Evolutionary conservation across 2,113 vertebrate genomes (phyloP).

Genomic region (Conger conger): DNA sequence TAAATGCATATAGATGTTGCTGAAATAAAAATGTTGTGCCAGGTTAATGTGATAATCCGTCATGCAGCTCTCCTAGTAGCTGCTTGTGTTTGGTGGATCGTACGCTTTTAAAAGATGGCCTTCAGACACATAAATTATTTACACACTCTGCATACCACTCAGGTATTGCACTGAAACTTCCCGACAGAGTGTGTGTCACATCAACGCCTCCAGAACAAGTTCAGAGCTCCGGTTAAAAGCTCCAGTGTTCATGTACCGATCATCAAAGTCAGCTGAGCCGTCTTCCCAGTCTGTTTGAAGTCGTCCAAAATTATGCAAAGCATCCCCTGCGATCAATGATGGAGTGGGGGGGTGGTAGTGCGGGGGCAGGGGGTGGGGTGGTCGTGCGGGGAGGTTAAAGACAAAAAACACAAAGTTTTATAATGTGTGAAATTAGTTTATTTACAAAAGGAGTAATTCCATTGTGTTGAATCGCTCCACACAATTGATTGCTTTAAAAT

Average conservation of each 20-base stretch:
- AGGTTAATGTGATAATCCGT: neutral
- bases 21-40: neutral
- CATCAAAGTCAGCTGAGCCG: constrained; percentile 15
- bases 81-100: neutral
- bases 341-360: neutral
- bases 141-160: neutral
- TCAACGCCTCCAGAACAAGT: neutral
- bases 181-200: neutral
- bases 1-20: neutral
- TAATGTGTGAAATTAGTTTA: neutral
- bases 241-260: constrained; percentile 1
- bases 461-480: neutral
- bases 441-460: no score
- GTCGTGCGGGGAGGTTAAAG: no score
- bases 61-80: neutral
- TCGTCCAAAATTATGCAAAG: constrained; percentile 40
- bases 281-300: constrained; percentile 18
- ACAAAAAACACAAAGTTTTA: neutral
- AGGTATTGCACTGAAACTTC: neutral
- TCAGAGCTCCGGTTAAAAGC: neutral
- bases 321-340: constrained; percentile 31
- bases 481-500: neutral
- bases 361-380: neutral
- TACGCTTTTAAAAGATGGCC: neutral
- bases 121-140: neutral